These are phyloP conservation scores for Oplegnathus fasciatus DNA, from an alignment of 2,113 vertebrate species.

Conservation along the genomic window DNA sequence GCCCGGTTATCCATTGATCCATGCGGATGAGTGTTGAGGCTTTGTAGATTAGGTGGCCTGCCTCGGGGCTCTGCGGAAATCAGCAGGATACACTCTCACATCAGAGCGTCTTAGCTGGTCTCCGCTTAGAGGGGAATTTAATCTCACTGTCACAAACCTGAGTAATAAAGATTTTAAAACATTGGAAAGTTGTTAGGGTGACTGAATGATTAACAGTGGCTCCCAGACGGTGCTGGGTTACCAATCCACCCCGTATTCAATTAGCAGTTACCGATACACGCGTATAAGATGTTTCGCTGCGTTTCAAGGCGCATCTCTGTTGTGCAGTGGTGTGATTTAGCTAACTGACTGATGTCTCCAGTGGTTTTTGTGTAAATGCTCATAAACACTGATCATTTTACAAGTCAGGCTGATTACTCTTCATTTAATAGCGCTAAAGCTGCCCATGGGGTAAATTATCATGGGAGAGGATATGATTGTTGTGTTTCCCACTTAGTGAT, in stretches of 20 bases:
- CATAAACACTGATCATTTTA: constrained; percentile 70
- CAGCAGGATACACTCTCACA: constrained; percentile 61
- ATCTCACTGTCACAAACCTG: constrained; percentile 37
- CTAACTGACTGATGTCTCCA: constrained; percentile 39
- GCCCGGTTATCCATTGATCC: constrained; percentile 78
- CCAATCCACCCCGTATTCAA: constrained; percentile 28
- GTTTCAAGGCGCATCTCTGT: constrained; percentile 21
- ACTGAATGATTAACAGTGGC: constrained; percentile 43
- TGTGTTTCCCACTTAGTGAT: constrained; percentile 65
- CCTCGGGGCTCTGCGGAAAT: constrained; percentile 63
- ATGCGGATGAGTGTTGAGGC: constrained; percentile 63
- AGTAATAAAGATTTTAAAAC: constrained; percentile 55
- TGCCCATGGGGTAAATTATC: constrained; percentile 64
- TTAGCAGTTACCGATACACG: constrained; percentile 35
- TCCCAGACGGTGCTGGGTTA: constrained; percentile 41
- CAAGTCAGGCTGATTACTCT: constrained; percentile 61
- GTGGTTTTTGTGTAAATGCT: constrained; percentile 57
- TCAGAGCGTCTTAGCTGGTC: constrained; percentile 55
- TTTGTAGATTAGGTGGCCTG: constrained; percentile 73
- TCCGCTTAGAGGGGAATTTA: constrained; percentile 38
- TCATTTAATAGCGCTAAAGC: constrained; percentile 60
- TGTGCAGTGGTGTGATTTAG: constrained; percentile 39
- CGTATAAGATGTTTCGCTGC: constrained; percentile 16
- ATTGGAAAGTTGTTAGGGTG: constrained; percentile 46
- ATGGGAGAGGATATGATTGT: constrained; percentile 58